Evolutionary conservation across 1,140 invertebrate species (phyloP).

Genomic region (Magallana ariakensis): DNA sequence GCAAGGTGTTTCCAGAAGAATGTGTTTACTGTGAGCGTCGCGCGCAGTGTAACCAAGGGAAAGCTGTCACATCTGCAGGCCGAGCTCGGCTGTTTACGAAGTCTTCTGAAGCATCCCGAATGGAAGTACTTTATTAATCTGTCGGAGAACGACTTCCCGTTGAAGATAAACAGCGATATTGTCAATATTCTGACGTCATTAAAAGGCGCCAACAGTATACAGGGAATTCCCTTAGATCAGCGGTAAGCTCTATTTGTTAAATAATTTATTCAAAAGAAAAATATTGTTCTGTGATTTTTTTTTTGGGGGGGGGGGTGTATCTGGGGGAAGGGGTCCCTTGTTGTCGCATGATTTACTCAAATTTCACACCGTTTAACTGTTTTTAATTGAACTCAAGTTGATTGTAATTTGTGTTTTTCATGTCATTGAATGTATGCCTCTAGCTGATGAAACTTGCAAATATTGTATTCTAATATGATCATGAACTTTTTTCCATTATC

Average conservation of each 20-base stretch:
- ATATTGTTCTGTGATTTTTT: too few species aligned
- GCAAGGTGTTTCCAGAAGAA: constrained; percentile 65
- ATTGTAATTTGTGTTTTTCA: too few species aligned
- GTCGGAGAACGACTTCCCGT: constrained; percentile 75
- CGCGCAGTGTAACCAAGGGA: constrained; percentile 61
- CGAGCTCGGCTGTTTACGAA: constrained; percentile 70
- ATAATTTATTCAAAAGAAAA: too few species aligned
- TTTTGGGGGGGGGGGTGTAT: too few species aligned
- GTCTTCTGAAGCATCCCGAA: constrained; percentile 60
- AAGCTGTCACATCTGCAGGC: constrained; percentile 65
- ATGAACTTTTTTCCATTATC: too few species aligned
- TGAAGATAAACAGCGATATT: constrained; percentile 74
- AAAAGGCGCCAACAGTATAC: constrained; percentile 72
- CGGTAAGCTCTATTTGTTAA: not conserved
- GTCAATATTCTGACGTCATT: constrained; percentile 68
- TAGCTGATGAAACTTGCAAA: too few species aligned
- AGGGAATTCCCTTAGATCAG: constrained; percentile 38
- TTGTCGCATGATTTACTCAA: too few species aligned
- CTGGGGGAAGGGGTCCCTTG: too few species aligned
- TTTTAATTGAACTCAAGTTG: too few species aligned
- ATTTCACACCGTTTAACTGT: too few species aligned
- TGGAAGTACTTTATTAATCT: constrained; percentile 78
- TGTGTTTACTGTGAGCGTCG: constrained; percentile 64
- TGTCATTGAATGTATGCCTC: too few species aligned
- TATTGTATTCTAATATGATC: too few species aligned